These are phyloP conservation scores for Muscicapa striata DNA, from an alignment of 2,797 vertebrate species.

Conservation along the genomic window DNA sequence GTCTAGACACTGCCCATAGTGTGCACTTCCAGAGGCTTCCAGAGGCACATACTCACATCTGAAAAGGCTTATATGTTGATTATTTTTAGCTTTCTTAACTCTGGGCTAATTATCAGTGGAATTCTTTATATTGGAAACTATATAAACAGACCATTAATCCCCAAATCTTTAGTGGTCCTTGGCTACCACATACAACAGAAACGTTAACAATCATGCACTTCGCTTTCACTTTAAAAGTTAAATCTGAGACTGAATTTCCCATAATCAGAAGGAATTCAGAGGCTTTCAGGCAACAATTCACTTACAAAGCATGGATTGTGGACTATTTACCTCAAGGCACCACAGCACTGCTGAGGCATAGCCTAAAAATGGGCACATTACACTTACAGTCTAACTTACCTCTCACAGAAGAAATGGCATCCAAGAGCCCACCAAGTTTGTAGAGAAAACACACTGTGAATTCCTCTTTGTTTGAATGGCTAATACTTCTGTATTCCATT, in stretches of 20 bases:
- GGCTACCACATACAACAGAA: neutral
- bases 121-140: neutral
- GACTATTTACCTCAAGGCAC: neutral
- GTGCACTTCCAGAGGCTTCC: neutral
- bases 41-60: neutral
- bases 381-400: neutral
- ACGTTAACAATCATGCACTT: neutral
- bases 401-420: neutral
- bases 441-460: neutral
- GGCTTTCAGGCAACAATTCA: neutral
- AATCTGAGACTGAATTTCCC: neutral
- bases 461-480: neutral
- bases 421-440: neutral
- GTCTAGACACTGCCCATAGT: neutral
- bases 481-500: neutral
- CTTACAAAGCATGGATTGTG: neutral
- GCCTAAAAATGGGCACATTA: neutral
- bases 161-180: neutral
- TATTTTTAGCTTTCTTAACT: conserved; percentile 10
- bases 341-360: neutral
- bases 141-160: neutral
- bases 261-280: neutral
- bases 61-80: conserved; percentile 10
- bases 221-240: neutral
- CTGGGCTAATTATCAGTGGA: neutral